These are phyloP conservation scores for Physeter macrocephalus DNA, from an alignment of 2,113 vertebrate species.

Conservation along the genomic window DNA sequence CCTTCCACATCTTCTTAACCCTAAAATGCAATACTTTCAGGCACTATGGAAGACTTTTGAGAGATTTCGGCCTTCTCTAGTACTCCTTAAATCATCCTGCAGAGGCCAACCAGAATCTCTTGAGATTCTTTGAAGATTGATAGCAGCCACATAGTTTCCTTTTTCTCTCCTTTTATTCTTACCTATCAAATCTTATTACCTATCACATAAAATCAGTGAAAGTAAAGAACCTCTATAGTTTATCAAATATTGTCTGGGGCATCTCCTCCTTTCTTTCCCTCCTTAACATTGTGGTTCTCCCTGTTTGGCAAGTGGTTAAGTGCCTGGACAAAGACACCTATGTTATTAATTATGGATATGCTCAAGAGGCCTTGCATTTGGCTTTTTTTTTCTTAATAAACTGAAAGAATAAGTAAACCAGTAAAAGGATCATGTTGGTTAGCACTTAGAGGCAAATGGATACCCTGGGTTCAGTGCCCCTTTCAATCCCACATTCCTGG, in stretches of 20 bases:
- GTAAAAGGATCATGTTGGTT: conserved; percentile 21
- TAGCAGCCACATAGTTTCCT: background rate
- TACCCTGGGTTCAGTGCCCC: background rate
- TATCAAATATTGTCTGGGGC: background rate
- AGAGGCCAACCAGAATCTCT: background rate
- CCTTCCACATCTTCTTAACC: background rate
- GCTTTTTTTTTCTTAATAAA: background rate
- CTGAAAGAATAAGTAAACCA: conserved; percentile 27
- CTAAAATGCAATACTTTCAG: background rate
- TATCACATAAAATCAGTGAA: background rate
- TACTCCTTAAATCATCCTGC: background rate
- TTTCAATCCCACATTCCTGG: background rate
- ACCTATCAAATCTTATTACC: background rate
- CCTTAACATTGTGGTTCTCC: conserved; percentile 19
- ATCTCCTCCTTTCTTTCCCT: background rate
- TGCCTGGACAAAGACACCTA: background rate
- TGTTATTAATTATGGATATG: conserved; percentile 41
- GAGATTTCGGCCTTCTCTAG: background rate
- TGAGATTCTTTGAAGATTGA: background rate
- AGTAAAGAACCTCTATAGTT: background rate
- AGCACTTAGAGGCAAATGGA: conserved; percentile 22
- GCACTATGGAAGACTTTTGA: background rate
- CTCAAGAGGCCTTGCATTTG: background rate
- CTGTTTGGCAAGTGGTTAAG: conserved; percentile 36
- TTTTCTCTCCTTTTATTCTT: background rate